Conservation (phyloP, 2,888 invertebrate genomes). For the Pachycephus smyrnensis region DNA sequence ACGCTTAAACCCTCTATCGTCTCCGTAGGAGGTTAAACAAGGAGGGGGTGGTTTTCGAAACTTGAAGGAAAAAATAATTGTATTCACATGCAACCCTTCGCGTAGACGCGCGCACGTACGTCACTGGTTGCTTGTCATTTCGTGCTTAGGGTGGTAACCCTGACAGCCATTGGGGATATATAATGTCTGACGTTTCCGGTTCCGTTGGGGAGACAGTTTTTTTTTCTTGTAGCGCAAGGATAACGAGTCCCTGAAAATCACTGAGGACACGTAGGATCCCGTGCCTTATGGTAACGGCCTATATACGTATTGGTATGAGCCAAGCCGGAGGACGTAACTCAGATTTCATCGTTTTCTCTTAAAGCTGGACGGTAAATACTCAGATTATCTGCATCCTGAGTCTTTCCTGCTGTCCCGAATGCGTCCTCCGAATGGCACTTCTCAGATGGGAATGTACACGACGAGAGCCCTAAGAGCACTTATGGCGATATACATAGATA, state of each 20-base stretch:
- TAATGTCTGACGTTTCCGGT: constrained; percentile 56
- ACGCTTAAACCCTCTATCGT: constrained; percentile 4
- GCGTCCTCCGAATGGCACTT: not conserved
- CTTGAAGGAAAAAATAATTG: constrained; percentile 37
- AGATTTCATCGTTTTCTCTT: constrained; percentile 24
- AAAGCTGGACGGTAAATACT: constrained; percentile 49
- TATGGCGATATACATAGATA: not conserved
- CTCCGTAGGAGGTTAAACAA: not conserved
- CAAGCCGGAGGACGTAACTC: constrained; percentile 17
- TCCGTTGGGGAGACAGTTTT: constrained; percentile 24
- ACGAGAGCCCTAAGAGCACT: not conserved
- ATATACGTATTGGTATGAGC: not conserved
- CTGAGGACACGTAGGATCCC: constrained; percentile 6
- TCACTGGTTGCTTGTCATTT: not conserved
- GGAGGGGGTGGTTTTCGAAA: constrained; percentile 21
- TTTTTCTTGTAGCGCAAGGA: constrained; percentile 10
- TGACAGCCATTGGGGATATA: constrained; percentile 40
- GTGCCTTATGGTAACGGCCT: not conserved
- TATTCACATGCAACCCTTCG: constrained; percentile 39
- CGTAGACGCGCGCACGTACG: not conserved
- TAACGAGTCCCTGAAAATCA: constrained; percentile 8
- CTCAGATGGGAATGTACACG: not conserved
- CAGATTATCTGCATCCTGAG: constrained; percentile 54
- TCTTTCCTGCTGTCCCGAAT: not conserved
- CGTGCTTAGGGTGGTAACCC: not conserved